Conservation (phyloP, 2,888 invertebrate genomes). For the Operophtera brumata region DNA sequence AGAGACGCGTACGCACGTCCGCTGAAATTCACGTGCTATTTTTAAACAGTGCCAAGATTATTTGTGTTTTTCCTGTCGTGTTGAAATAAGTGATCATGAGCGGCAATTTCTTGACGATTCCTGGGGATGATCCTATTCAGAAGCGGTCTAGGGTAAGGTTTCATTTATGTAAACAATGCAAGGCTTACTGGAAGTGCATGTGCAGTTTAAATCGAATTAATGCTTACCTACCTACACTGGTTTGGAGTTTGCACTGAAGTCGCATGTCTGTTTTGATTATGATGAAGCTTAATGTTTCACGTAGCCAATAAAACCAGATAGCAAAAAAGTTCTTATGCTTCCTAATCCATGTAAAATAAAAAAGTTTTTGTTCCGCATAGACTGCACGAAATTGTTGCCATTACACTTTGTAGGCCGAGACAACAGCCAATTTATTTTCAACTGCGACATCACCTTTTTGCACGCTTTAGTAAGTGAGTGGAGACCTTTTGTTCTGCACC, state of each 20-base stretch:
- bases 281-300: not conserved
- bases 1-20: constrained; percentile 65
- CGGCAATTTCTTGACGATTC: constrained; percentile 74
- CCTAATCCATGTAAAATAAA: too few relatives aligned
- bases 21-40: constrained; percentile 40
- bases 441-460: too few relatives aligned
- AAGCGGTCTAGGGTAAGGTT: constrained; percentile 69
- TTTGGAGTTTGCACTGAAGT: not conserved
- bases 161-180: constrained; percentile 26
- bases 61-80: constrained; percentile 33
- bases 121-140: constrained; percentile 67
- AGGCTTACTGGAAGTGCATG: constrained; percentile 13
- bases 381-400: too few relatives aligned
- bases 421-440: too few relatives aligned
- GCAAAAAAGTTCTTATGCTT: too few relatives aligned
- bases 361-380: too few relatives aligned
- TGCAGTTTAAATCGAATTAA: constrained; percentile 21
- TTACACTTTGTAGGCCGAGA: too few relatives aligned
- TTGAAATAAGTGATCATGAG: constrained; percentile 65
- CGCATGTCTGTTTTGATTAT: not conserved
- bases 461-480: too few relatives aligned
- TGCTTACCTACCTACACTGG: constrained; percentile 10
- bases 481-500: too few relatives aligned
- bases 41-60: constrained; percentile 44
- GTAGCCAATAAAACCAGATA: too few relatives aligned